Percentiles rank a stretch among this genome's conserved stretches.
These are phyloP conservation scores for Mya arenaria DNA, from an alignment of 1,140 invertebrate species.

Conservation along the genomic window DNA sequence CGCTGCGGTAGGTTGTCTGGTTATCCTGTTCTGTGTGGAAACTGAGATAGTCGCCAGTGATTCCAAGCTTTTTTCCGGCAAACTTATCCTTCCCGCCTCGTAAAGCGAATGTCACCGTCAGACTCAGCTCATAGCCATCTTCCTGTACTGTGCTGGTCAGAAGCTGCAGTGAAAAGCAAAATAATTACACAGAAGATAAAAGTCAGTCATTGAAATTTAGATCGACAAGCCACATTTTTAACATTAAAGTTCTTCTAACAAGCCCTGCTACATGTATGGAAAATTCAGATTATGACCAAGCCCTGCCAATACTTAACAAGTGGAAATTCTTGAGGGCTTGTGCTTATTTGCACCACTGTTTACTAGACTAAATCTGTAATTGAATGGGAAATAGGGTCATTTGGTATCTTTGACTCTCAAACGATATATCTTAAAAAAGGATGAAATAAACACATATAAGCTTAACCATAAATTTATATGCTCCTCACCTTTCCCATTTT, in stretches of 20 bases:
- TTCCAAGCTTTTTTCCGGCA: conserved; percentile 68
- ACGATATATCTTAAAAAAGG: too few relatives aligned
- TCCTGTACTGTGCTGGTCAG: conserved; percentile 76
- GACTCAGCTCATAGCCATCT: conserved; percentile 79
- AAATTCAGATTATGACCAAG: too few relatives aligned
- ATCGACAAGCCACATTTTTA: not conserved
- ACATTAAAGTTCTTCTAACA: not conserved
- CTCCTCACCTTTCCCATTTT: conserved; percentile 80
- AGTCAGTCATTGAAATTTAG: not conserved
- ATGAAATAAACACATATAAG: too few relatives aligned
- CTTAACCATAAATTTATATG: too few relatives aligned
- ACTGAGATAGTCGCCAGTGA: conserved; percentile 72
- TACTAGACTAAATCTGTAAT: too few relatives aligned
- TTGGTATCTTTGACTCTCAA: too few relatives aligned
- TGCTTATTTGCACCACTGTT: too few relatives aligned
- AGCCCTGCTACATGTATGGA: too few relatives aligned
- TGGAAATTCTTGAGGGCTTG: too few relatives aligned
- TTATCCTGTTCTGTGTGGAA: conserved; percentile 70
- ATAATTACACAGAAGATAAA: not conserved
- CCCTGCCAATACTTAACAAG: too few relatives aligned
- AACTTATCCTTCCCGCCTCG: conserved; percentile 72
- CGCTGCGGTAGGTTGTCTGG: conserved; percentile 59
- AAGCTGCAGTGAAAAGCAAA: conserved; percentile 66
- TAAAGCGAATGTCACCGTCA: conserved; percentile 80
- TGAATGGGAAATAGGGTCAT: too few relatives aligned